Conservation (phyloP, 1,140 invertebrate genomes). For the Drosophila oshimai region DNA sequence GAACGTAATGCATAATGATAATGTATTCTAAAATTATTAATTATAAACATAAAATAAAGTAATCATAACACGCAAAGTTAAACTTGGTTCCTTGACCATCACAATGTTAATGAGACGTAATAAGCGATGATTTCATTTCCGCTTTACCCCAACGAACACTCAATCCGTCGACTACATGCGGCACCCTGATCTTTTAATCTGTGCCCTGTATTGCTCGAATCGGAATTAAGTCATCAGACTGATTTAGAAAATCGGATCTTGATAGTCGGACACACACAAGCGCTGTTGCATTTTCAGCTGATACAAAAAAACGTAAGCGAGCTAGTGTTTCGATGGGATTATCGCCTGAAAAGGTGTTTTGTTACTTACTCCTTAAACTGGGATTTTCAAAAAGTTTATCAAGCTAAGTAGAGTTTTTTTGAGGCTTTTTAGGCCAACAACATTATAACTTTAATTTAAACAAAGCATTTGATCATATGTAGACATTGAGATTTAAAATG, state of each 20-base stretch:
- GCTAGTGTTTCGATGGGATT: neutral
- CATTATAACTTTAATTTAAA: slow-evolving; percentile 24
- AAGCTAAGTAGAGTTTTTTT: neutral
- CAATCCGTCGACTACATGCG: slow-evolving; percentile 10
- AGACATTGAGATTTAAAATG: slow-evolving; percentile 34
- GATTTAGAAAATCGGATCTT: slow-evolving; percentile 35
- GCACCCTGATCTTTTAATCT: slow-evolving; percentile 30
- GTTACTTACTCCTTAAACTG: too few species aligned
- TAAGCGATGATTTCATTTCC: slow-evolving; percentile 39
- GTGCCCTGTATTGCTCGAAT: slow-evolving; percentile 15
- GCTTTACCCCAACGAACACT: slow-evolving; percentile 32
- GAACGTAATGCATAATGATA: slow-evolving; percentile 63
- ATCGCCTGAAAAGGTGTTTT: too few species aligned
- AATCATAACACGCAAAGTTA: slow-evolving; percentile 47
- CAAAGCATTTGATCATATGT: slow-evolving; percentile 29
- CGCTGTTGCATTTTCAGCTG: neutral
- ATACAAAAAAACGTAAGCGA: neutral
- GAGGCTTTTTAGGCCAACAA: slow-evolving; percentile 7
- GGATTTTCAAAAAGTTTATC: too few species aligned
- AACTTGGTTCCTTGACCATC: slow-evolving; percentile 29
- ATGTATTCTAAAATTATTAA: slow-evolving; percentile 75
- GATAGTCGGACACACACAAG: neutral
- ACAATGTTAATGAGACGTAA: slow-evolving; percentile 17
- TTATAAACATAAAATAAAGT: slow-evolving; percentile 73
- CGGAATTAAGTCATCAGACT: slow-evolving; percentile 37